Percentiles rank a stretch among this genome's conserved stretches.
Conservation (phyloP, 2,113 vertebrate species). For the Xenotilapia longispinis region DNA sequence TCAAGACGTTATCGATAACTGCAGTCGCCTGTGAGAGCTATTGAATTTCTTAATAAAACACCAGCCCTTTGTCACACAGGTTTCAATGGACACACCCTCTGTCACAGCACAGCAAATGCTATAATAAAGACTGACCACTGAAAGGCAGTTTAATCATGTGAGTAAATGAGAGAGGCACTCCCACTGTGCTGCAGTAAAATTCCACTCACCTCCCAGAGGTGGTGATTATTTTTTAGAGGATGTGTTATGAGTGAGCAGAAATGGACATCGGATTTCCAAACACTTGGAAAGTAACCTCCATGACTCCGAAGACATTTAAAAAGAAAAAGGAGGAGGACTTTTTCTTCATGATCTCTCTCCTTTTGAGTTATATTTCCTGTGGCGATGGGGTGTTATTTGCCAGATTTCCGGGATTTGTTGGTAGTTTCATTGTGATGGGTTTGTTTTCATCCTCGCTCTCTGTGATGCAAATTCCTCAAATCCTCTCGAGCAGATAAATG, state of each 20-base stretch:
- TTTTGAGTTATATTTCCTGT: constrained; percentile 25
- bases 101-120: background rate
- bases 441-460: background rate
- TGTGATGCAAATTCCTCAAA: constrained; percentile 8
- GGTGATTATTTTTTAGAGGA: background rate
- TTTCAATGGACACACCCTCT: constrained; percentile 2
- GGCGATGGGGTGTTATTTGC: background rate
- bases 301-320: background rate
- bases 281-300: background rate
- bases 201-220: constrained; percentile 18
- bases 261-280: background rate
- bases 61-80: background rate
- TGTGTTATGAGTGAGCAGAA: background rate
- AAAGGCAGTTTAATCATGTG: constrained; percentile 5
- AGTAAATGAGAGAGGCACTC: background rate
- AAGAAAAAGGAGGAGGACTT: background rate
- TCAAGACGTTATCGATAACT: background rate
- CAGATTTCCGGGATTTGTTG: constrained; percentile 49
- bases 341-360: background rate
- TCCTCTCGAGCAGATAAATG: background rate
- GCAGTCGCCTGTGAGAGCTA: background rate
- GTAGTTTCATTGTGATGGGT: constrained; percentile 33
- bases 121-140: background rate
- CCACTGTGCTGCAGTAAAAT: constrained; percentile 3
- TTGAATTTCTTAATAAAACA: background rate